Base-by-base conservation (phyloP, 2,113 vertebrate species). In the Alouatta palliata region DNA sequence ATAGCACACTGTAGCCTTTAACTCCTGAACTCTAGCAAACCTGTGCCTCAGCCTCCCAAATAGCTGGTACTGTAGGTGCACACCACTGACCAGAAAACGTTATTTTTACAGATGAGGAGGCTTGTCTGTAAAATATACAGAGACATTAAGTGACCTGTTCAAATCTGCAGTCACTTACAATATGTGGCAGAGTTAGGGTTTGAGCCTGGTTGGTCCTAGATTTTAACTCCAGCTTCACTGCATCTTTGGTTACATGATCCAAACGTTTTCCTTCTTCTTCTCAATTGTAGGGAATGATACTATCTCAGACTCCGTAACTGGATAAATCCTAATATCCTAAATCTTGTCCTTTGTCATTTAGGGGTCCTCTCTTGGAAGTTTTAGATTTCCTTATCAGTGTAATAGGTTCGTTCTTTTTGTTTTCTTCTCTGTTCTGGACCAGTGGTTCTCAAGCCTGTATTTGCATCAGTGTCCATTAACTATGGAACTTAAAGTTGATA, bases 401-500 rank as follows among this genome's bases (percentile, higher is more conserved):
- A 45, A 89, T 79, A 77, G 49, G 21, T 75, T 68, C 47, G 90
- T 49, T 76, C 25, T 40, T 90, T 95, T 61, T 77, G 13, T 91
- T 85, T 95, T 85, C n/a, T 85, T 82, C 35, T 89, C 10, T 54
- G 64, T 14, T 1, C 4, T 68, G 23, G 20, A 61, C 16, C 30
- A 75, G 32, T 66, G 85, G 10, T 95, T 93, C 76, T 95, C 61
- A 93, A 95, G 40, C 43, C 54, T 88, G n/a, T 30, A 58, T 91
- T 79, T 94, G 2, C 9, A 52, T 87, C 61, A 81, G 9, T 75
- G n/a, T 47, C n/a, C 58, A 11, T 68, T 11, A 45, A 4, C 49
- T 70, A 27, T 88, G 71, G 17, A 94, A 91, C 49, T 94, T 94
- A 88, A 94, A 88, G 89, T 86, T 97, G 40, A 89, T 14, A 80